Conservation (phyloP, 2,797 vertebrate genomes). For the Enoplosus armatus region DNA sequence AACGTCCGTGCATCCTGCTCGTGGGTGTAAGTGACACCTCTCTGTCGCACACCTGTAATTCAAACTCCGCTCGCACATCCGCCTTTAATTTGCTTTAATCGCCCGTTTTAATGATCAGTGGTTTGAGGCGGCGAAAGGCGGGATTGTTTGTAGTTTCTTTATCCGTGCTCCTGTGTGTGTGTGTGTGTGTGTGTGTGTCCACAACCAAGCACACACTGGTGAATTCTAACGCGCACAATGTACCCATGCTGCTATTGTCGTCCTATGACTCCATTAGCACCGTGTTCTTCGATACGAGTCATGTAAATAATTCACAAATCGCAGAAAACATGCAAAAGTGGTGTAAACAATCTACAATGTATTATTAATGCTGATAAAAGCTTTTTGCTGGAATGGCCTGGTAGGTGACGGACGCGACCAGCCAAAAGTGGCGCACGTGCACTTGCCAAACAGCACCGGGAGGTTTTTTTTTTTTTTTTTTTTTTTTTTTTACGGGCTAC, state of each 20-base stretch:
- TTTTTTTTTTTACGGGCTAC: slow-evolving; percentile 15
- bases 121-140: neutral
- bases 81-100: slow-evolving; percentile 25
- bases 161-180: neutral
- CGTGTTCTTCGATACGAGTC: slow-evolving; percentile 43
- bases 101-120: slow-evolving; percentile 14
- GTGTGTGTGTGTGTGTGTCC: neutral
- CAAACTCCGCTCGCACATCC: neutral
- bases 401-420: slow-evolving; percentile 63
- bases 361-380: slow-evolving; percentile 84
- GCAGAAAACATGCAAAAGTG: slow-evolving; percentile 61
- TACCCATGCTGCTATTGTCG: neutral
- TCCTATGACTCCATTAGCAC: slow-evolving; percentile 37
- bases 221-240: slow-evolving; percentile 28
- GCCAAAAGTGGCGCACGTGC: slow-evolving; percentile 60
- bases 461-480: slow-evolving; percentile 26
- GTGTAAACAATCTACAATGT: slow-evolving; percentile 75
- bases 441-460: slow-evolving; percentile 62
- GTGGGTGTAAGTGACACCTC: neutral
- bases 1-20: neutral
- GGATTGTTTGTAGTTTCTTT: neutral
- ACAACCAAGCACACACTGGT: neutral
- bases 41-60: slow-evolving; percentile 44
- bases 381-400: slow-evolving; percentile 79
- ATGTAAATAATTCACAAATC: slow-evolving; percentile 79